A percentile compares a stretch with the other conserved stretches of the same genome.
These are phyloP conservation scores for Mythimna loreyi DNA, from an alignment of 2,888 invertebrate species.

Conservation along the genomic window DNA sequence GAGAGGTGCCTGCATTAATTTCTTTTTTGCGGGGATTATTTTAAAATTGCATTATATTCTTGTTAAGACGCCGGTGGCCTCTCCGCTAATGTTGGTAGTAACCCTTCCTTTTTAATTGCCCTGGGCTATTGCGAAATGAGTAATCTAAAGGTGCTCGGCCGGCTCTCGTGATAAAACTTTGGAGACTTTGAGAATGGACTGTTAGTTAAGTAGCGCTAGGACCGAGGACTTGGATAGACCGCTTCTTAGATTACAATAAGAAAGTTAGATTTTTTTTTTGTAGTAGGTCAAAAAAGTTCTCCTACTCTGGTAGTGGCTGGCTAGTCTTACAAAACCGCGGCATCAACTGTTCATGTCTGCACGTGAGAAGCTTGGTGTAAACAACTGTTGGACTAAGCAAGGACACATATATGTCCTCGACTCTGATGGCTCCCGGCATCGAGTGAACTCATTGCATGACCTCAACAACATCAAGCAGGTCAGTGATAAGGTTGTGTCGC, in stretches of 20 bases:
- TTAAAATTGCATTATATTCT: slow-evolving; percentile 91
- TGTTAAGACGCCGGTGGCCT: slow-evolving; percentile 88
- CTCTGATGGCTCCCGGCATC: too few species aligned
- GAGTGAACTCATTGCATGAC: too few species aligned
- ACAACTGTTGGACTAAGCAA: too few species aligned
- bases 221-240: slow-evolving; percentile 12
- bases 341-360: too few species aligned
- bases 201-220: slow-evolving; percentile 49
- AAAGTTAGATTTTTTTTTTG: background rate
- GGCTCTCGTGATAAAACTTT: slow-evolving; percentile 84
- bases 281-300: too few species aligned
- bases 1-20: slow-evolving; percentile 91
- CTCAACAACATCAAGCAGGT: too few species aligned
- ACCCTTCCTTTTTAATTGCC: slow-evolving; percentile 91
- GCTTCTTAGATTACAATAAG: slow-evolving; percentile 15
- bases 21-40: slow-evolving; percentile 91
- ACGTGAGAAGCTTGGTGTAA: too few species aligned
- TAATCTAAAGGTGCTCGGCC: slow-evolving; percentile 87
- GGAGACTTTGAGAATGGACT: slow-evolving; percentile 73
- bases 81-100: slow-evolving; percentile 89
- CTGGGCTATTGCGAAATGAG: slow-evolving; percentile 90
- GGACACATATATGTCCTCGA: too few species aligned
- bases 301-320: too few species aligned
- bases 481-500: too few species aligned
- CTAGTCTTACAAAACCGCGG: too few species aligned